phyloP scores from a whole-genome alignment of 2,888 invertebrate genomes.

The Lottia scabra region DNA sequence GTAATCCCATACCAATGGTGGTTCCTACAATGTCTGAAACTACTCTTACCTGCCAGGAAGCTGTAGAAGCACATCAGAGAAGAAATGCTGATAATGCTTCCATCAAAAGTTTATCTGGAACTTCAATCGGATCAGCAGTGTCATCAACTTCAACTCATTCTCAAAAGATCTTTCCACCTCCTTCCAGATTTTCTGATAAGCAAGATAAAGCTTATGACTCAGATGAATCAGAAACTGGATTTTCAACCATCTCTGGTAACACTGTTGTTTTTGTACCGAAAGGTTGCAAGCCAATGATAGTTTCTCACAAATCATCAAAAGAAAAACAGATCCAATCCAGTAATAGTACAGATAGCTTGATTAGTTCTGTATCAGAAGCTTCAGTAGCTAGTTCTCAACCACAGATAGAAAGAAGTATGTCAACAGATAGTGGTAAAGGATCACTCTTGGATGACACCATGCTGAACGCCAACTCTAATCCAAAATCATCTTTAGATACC shows the following conservation, averaged over 20 bases:
- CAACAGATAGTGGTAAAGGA: conserved; percentile 55
- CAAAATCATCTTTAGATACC: conserved; percentile 12
- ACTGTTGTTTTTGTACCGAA: conserved; percentile 38
- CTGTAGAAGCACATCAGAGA: not conserved
- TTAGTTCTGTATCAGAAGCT: conserved; percentile 41
- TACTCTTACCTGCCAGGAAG: not conserved
- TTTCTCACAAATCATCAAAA: not conserved
- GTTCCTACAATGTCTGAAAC: conserved; percentile 26
- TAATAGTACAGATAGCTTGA: conserved; percentile 50
- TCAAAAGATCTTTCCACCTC: conserved; percentile 22
- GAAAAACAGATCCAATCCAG: conserved; percentile 28
- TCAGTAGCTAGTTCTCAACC: conserved; percentile 31
- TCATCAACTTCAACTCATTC: not conserved
- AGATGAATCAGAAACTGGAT: conserved; percentile 38
- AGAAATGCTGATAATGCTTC: not conserved
- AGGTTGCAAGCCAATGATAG: conserved; percentile 5
- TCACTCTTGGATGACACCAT: conserved; percentile 45
- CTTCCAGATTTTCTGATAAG: conserved; percentile 28
- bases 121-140: not conserved
- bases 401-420: conserved; percentile 43
- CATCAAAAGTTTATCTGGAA: not conserved
- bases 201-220: conserved; percentile 23
- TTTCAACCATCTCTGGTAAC: conserved; percentile 43
- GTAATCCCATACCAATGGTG: conserved; percentile 40
- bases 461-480: not conserved